These are phyloP conservation scores for Erpornis zantholeuca DNA, from an alignment of 2,113 vertebrate species.

Conservation along the genomic window DNA sequence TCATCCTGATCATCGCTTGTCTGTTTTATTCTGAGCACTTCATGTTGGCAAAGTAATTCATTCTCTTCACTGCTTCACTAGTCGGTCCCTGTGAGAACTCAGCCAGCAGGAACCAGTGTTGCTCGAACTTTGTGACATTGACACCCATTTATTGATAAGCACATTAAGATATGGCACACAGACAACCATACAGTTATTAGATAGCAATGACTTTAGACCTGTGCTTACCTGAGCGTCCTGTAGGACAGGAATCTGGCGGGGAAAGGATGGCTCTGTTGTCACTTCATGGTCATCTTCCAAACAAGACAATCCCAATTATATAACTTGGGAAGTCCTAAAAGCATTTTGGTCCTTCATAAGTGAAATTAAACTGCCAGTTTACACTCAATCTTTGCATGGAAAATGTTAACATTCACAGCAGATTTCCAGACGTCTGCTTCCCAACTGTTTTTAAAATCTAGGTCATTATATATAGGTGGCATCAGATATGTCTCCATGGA, in stretches of 20 bases:
- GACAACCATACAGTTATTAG: neutral
- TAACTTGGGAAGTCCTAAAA: neutral
- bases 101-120: neutral
- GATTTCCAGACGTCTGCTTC: conserved; percentile 42
- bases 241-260: neutral
- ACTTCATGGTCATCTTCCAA: neutral
- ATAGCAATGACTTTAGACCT: neutral
- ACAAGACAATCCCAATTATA: neutral
- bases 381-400: neutral
- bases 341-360: neutral
- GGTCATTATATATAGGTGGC: conserved; percentile 50
- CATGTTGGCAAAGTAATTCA: neutral
- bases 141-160: neutral
- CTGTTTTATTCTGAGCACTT: neutral
- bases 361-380: neutral
- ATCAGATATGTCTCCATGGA: neutral
- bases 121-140: neutral
- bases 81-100: neutral
- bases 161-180: neutral
- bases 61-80: neutral
- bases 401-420: conserved; percentile 10
- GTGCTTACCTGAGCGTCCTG: neutral
- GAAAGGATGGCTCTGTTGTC: neutral
- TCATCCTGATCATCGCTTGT: neutral
- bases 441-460: conserved; percentile 42